A percentile compares a stretch with the other conserved stretches of the same genome.
Evolutionary conservation across 2,113 vertebrate species (phyloP).

Genomic region (Leptodactylus fuscus): DNA sequence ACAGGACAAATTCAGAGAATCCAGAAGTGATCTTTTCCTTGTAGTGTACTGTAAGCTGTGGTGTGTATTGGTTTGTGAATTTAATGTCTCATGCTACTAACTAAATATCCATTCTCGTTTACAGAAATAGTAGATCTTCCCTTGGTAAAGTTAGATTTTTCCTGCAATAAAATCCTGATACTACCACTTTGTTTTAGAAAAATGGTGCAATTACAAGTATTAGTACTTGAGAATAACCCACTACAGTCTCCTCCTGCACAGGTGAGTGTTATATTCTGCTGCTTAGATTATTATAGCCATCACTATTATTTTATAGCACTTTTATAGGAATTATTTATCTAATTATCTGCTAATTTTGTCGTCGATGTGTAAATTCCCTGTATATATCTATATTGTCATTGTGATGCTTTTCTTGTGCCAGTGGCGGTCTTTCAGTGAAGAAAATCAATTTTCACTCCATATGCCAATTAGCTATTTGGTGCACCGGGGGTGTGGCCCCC

Average conservation of each 20-base stretch:
- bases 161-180: conserved; percentile 94
- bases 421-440: no score
- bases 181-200: conserved; percentile 93
- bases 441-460: no score
- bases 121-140: conserved; percentile 91
- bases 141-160: conserved; percentile 95
- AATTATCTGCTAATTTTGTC: no score
- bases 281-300: neutral
- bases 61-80: neutral
- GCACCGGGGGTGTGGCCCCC: no score
- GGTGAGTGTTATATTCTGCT: conserved; percentile 70
- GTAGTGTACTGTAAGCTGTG: neutral
- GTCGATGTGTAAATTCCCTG: no score
- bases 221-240: conserved; percentile 94
- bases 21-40: no score
- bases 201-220: conserved; percentile 88
- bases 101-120: conserved; percentile 35
- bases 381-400: no score
- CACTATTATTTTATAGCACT: neutral
- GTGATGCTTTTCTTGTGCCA: no score
- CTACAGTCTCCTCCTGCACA: conserved; percentile 95
- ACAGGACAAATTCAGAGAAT: no score
- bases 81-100: neutral
- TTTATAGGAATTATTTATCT: no score
- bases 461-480: no score